These are phyloP conservation scores for Microplitis deprimator DNA, from an alignment of 2,888 invertebrate species.

Conservation along the genomic window DNA sequence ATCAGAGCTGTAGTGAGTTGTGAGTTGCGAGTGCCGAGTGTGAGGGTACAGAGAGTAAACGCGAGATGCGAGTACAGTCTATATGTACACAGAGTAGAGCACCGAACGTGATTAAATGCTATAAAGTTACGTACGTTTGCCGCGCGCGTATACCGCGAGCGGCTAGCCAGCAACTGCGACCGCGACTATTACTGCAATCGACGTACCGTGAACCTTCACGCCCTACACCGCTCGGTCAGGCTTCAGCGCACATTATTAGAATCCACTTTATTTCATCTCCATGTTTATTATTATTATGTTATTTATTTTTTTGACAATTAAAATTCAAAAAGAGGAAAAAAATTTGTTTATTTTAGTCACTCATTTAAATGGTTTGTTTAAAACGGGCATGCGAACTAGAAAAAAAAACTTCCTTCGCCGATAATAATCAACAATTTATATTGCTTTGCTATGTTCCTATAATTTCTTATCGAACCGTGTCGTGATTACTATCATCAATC, in stretches of 20 bases:
- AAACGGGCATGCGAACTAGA: neutral
- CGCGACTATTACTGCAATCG: conserved; percentile 35
- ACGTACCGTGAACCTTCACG: conserved; percentile 37
- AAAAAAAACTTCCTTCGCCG: neutral
- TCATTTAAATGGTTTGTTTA: neutral
- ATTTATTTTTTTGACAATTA: neutral
- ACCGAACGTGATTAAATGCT: conserved; percentile 49
- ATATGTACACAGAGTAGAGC: conserved; percentile 8
- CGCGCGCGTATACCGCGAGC: conserved; percentile 37
- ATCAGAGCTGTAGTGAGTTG: neutral
- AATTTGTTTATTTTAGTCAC: neutral
- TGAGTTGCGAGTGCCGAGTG: neutral
- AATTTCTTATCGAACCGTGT: neutral
- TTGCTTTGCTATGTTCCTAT: neutral
- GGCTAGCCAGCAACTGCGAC: conserved; percentile 44
- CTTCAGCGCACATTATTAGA: conserved; percentile 43
- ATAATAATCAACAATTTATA: neutral
- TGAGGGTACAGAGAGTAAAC: too few relatives aligned
- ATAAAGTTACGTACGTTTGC: conserved; percentile 50
- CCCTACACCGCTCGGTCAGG: conserved; percentile 35
- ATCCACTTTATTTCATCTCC: conserved; percentile 19
- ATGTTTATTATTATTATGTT: neutral
- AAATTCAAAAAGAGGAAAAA: neutral
- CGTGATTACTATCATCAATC: neutral
- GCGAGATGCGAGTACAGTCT: neutral